phyloP scores from a whole-genome alignment of 2,888 invertebrate species.

The Nemapogon koenigi region DNA sequence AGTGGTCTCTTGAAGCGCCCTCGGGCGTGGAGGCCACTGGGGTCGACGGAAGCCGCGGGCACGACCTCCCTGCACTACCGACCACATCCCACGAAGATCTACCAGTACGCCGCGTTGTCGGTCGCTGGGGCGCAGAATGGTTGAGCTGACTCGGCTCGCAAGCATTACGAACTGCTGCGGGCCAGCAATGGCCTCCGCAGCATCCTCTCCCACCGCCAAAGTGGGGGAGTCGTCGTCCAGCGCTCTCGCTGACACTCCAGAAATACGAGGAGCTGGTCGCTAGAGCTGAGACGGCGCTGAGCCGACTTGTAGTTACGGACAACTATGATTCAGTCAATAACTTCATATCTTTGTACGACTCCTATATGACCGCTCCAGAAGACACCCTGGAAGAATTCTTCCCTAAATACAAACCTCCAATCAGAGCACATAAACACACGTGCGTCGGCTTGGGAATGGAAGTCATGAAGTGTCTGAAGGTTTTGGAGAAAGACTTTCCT shows the following conservation, averaged over 20 bases:
- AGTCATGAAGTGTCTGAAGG: conserved; percentile 73
- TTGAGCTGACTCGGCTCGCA: conserved; percentile 93
- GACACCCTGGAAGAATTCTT: conserved; percentile 77
- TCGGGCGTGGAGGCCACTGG: conserved; percentile 48
- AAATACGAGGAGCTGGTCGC: conserved; percentile 85
- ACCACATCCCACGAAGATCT: conserved; percentile 53
- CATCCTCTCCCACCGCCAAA: conserved; percentile 55
- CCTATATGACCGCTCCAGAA: conserved; percentile 72
- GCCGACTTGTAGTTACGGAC: conserved; percentile 82
- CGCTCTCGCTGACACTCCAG: conserved; percentile 76
- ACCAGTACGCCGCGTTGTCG: conserved; percentile 67
- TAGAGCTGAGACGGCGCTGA: conserved; percentile 82
- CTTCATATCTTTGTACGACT: conserved; percentile 74
- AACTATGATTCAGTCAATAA: conserved; percentile 92
- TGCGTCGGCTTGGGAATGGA: conserved; percentile 91
- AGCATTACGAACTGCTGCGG: conserved; percentile 24
- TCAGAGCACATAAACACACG: conserved; percentile 83
- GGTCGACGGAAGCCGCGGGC: conserved; percentile 30
- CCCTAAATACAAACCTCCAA: conserved; percentile 82
- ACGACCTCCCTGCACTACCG: conserved; percentile 27
- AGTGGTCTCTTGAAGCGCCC: conserved; percentile 55
- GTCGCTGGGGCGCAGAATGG: conserved; percentile 94
- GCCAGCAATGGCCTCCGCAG: conserved; percentile 49
- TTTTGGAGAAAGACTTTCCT: conserved; percentile 68
- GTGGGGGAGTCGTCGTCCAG: conserved; percentile 55